Conservation (phyloP, 1,140 invertebrate genomes). For the Drosophila kepulauana region DNA sequence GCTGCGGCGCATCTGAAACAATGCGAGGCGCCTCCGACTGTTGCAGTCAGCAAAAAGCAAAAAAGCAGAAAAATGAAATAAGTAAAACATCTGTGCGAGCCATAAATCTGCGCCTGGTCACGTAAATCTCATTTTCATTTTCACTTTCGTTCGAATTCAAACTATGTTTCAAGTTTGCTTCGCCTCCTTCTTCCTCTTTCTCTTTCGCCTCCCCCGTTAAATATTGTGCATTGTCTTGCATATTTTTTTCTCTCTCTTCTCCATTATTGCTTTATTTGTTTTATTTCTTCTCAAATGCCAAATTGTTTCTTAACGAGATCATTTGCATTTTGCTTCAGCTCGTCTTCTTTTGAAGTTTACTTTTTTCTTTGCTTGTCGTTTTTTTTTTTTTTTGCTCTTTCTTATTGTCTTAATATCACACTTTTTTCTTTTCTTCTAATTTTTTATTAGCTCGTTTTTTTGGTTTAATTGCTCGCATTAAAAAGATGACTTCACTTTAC, state of each 20-base stretch:
- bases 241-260: slow-evolving; percentile 4
- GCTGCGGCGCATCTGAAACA: slow-evolving; percentile 46
- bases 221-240: slow-evolving; percentile 25
- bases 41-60: not conserved
- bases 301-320: slow-evolving; percentile 46
- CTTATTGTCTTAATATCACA: slow-evolving; percentile 11
- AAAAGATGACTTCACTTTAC: slow-evolving; percentile 31
- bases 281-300: slow-evolving; percentile 28
- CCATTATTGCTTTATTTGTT: slow-evolving; percentile 17
- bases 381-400: slow-evolving; percentile 3
- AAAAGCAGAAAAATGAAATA: not conserved
- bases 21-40: slow-evolving; percentile 35
- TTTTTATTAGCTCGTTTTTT: slow-evolving; percentile 8
- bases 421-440: not conserved
- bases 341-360: too few species aligned
- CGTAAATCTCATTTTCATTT: slow-evolving; percentile 65
- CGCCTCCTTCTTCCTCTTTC: not conserved
- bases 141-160: slow-evolving; percentile 64
- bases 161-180: slow-evolving; percentile 27
- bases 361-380: not conserved
- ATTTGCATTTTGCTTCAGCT: slow-evolving; percentile 36
- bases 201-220: not conserved
- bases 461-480: slow-evolving; percentile 33
- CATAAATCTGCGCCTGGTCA: slow-evolving; percentile 63
- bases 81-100: not conserved